Evolutionary conservation across 2,888 invertebrate species (phyloP), one percentile per base, ranked within the genome.

Genomic region (Maniola hyperantus): DNA sequence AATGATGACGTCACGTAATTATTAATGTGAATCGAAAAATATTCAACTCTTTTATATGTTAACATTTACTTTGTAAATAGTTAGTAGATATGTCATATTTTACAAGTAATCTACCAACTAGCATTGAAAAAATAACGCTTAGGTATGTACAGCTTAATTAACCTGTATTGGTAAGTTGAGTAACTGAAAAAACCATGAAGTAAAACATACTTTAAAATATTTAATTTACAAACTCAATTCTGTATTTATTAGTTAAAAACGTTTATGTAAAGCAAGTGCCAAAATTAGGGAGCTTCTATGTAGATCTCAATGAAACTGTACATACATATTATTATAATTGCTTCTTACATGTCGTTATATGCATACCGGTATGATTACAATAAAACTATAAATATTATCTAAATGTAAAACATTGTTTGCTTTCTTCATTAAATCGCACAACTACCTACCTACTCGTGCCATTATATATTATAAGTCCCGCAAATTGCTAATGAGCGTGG

Each of bases 281-380:
- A 91, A 91, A 87, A 84, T 82, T 84, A 89, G 89, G 87, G 87
- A 89, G 88, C 87, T 89, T 90, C 79, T 88, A 86, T 69, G 72
- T 85, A 88, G 85, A 83, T 83, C 79, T 83, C 77, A 72, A 81
- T 78, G 75, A 68, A 64, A 69, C 69, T 73, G 71, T 85, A 84
- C 84, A 85, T 80, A 87, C n/a, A n/a, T n/a, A n/a, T n/a, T 82
- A 79, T 80, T 85, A n/a, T 82, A 79, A 77, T 78, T 74, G 87
- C 89, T 89, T 89, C 80, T 82, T 79, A 81, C 57, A 83, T 87
- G 84, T 84, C 86, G 83, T 87, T 82, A 79, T 81, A 83, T 87
- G 81, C 83, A 82, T 82, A 82, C 82, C 80, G 82, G 81, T 78
- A 82, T 77, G 79, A 83, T 83, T 84, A 73, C 78, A 89, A 85